Evolutionary conservation across 1,140 invertebrate species (phyloP), one percentile per base, ranked within the genome.

Genomic region (Hypsibius dujardini): DNA sequence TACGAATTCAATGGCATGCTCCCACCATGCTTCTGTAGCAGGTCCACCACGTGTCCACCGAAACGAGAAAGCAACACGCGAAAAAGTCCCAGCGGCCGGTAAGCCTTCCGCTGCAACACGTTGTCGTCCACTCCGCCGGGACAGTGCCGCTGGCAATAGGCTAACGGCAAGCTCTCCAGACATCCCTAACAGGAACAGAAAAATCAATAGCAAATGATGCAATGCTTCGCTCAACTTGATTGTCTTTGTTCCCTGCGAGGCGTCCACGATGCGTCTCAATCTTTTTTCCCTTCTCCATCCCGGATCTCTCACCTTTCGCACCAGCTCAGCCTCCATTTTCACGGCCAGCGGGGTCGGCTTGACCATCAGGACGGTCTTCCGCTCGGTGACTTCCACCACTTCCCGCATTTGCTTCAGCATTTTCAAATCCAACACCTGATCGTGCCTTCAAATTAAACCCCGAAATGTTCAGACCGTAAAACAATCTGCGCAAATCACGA

Each of bases 401-500:
- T 56, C 50, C 50, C 50, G 50, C n/a, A 56, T n/a, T 56, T n/a
- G 7, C 50, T 56, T n/a, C 50, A 56, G n/a, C n/a, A n/a, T 56
- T 56, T 56, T 56, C 50, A 56, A 56, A 56, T 56, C 50, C 50
- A 56, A n/a, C 50, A n/a, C 7, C n/a, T 56, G 50, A 56, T 56
- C 50, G n/a, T 56, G n/a, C 50, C 50, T 56, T 12, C 7, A 12
- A 56, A 56, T 7, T 12, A 56, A 12, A 56, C n/a, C n/a, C 50
- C 7, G 7, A 56, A 56, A 28, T 28, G 28, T 28, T 28, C 28
- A 28, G 28, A 28, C 28, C 28, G 28, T 28, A 28, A 28, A 28
- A 28, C 28, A 28, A 28, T 28, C 28, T 28, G 28, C 28, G 28
- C 28, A 28, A 28, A 28, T 28, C 28, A 28, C 28, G 28, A 28